Evolutionary conservation across 2,797 vertebrate species (phyloP).

Genomic region (Phrynocephalus forsythii): DNA sequence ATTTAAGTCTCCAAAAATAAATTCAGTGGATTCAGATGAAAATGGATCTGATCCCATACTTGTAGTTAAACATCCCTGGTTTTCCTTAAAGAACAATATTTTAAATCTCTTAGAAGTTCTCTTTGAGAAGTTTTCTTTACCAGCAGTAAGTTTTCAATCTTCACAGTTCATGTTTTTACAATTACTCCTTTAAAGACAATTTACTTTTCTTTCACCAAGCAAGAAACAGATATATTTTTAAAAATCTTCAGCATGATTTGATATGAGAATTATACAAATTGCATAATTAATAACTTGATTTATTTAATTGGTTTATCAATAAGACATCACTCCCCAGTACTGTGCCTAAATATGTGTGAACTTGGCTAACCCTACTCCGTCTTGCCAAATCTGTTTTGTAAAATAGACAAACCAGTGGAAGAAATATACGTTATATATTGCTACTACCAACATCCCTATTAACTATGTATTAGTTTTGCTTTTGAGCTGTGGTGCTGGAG

Average conservation of each 20-base stretch:
- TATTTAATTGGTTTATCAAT: background rate
- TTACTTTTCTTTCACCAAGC: background rate
- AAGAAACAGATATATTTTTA: background rate
- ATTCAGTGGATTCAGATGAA: background rate
- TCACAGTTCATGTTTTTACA: background rate
- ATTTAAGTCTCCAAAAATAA: background rate
- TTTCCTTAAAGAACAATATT: background rate
- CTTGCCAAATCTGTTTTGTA: background rate
- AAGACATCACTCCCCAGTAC: background rate
- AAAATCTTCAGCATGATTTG: background rate
- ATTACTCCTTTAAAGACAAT: background rate
- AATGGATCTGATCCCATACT: background rate
- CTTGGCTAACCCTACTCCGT: background rate
- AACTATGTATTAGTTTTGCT: background rate
- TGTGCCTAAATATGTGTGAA: background rate
- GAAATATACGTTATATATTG: background rate
- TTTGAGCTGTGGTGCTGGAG: background rate
- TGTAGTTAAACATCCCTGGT: constrained; percentile 1
- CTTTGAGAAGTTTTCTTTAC: constrained; percentile 10
- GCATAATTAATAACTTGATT: background rate
- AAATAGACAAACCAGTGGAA: background rate
- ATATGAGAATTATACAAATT: background rate
- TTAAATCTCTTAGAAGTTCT: background rate
- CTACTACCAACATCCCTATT: background rate
- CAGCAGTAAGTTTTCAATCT: background rate